phyloP scores from a whole-genome alignment of 2,888 invertebrate genomes.

The Lagria hirta region DNA sequence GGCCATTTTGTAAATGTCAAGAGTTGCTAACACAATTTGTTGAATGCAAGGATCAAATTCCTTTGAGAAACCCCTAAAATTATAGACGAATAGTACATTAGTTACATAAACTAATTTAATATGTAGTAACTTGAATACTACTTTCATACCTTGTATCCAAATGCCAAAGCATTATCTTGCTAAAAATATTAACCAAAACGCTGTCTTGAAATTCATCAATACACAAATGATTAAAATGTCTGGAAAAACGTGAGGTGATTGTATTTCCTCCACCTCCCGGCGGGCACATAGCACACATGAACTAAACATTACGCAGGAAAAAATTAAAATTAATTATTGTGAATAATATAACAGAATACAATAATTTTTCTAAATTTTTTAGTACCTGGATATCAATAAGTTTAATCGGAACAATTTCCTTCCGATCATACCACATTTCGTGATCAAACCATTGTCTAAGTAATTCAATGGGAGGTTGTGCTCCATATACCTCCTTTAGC shows the following conservation, averaged over 20 bases:
- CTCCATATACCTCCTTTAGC: slow-evolving; percentile 83
- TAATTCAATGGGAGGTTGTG: slow-evolving; percentile 92
- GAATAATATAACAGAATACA: no score
- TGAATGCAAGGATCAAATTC: slow-evolving; percentile 92
- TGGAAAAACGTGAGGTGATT: slow-evolving; percentile 79
- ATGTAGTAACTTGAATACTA: background rate
- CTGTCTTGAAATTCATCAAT: slow-evolving; percentile 89
- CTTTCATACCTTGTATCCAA: slow-evolving; percentile 80
- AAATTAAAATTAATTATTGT: no score
- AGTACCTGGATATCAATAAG: slow-evolving; percentile 80
- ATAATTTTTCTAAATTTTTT: no score
- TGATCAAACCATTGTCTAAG: slow-evolving; percentile 89
- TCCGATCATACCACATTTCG: slow-evolving; percentile 85
- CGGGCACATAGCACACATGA: slow-evolving; percentile 85
- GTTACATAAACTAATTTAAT: slow-evolving; percentile 6
- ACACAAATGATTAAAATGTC: slow-evolving; percentile 82
- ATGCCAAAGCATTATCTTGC: slow-evolving; percentile 92
- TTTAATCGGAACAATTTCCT: slow-evolving; percentile 75
- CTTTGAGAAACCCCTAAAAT: slow-evolving; percentile 88
- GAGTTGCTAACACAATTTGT: slow-evolving; percentile 81
- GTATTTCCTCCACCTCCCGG: slow-evolving; percentile 77
- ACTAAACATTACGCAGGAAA: slow-evolving; percentile 52
- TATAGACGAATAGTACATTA: no score
- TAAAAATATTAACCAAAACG: slow-evolving; percentile 82
- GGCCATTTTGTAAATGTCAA: slow-evolving; percentile 84